Base-by-base conservation (phyloP, 2,888 invertebrate genomes). In the Idaea dimidiata region DNA sequence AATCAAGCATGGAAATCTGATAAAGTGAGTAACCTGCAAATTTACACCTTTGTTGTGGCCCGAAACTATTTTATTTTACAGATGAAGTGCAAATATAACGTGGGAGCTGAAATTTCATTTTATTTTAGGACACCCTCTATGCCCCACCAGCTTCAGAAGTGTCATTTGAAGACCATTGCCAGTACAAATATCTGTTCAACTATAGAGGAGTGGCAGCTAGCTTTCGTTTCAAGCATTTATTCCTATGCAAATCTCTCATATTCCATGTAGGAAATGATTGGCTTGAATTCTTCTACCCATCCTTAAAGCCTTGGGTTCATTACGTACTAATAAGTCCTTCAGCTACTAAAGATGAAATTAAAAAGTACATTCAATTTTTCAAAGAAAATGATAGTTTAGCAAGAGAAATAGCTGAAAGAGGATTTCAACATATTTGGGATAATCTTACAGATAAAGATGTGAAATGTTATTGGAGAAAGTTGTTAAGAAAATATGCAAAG, bases 1-100 rank as follows among this genome's bases (percentile, higher is more conserved):
- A 99, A 99, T 88, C 99, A 99, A 91, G 99, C 99, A 0, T 99
- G 99, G 99, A 99, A 97, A 88, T 98, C 98, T 6, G 96, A 96
- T 69, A 95, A 94, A 75, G 97, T 96, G 91, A 67, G 65, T 64
- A 17, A 54, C 24, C 3, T 24, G 5, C 17, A 54, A 7, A 16
- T n/a, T n/a, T 14, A 7, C n/a, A 1, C 54, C n/a, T 54, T 54
- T 6, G 6, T n/a, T 54, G 17, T 54, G 1, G 8, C 54, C n/a
- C 16, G n/a, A n/a, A 6, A 1, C 54, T 16, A 7, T 54, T 54
- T 16, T 54, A 17, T 54, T 16, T 17, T 16, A 16, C 16, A n/a
- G n/a, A n/a, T n/a, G 7, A 54, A 14, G 7, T 16, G 16, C 16
- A 17, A 16, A 3, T 6, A 16, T 54, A 17, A 2, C n/a, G 16